Percentiles rank a stretch among this genome's conserved stretches.
Evolutionary conservation across 1,140 invertebrate genomes (phyloP).

Genomic region (Adoxophyes honmai): DNA sequence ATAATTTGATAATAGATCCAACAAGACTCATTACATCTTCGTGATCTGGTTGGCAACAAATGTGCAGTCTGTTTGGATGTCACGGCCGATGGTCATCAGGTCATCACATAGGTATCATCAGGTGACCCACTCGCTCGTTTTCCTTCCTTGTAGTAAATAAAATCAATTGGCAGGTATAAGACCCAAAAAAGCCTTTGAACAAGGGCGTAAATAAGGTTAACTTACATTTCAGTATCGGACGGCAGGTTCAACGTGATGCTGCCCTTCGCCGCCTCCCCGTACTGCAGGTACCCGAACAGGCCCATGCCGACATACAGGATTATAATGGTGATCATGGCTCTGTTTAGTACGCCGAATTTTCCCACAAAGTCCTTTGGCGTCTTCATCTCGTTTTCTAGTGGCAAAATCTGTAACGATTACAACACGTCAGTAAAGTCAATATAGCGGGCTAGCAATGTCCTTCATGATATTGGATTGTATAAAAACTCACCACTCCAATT

Average conservation of each 20-base stretch:
- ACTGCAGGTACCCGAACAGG: constrained; percentile 88
- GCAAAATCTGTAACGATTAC: constrained; percentile 83
- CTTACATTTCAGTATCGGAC: constrained; percentile 78
- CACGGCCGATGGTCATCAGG: too few relatives aligned
- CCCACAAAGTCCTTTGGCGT: constrained; percentile 84
- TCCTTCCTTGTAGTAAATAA: too few relatives aligned
- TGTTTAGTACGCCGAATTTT: constrained; percentile 85
- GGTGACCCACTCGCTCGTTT: too few relatives aligned
- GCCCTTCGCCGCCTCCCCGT: constrained; percentile 80
- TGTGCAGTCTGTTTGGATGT: too few relatives aligned
- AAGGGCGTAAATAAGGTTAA: constrained; percentile 13
- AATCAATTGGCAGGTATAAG: too few relatives aligned
- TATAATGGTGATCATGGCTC: constrained; percentile 86
- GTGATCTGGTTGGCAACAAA: too few relatives aligned
- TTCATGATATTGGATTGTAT: too few relatives aligned
- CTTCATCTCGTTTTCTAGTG: constrained; percentile 92
- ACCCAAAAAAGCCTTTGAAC: too few relatives aligned
- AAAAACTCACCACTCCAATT: constrained; percentile 80
- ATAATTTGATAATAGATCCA: too few relatives aligned
- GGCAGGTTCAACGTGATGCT: constrained; percentile 85
- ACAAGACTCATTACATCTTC: too few relatives aligned
- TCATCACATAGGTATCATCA: too few relatives aligned
- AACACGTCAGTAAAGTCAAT: too few relatives aligned
- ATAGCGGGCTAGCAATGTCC: neutral
- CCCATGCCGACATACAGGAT: constrained; percentile 85